These are phyloP conservation scores for Pseudorectes ferrugineus DNA, from an alignment of 2,113 vertebrate genomes.

Conservation along the genomic window DNA sequence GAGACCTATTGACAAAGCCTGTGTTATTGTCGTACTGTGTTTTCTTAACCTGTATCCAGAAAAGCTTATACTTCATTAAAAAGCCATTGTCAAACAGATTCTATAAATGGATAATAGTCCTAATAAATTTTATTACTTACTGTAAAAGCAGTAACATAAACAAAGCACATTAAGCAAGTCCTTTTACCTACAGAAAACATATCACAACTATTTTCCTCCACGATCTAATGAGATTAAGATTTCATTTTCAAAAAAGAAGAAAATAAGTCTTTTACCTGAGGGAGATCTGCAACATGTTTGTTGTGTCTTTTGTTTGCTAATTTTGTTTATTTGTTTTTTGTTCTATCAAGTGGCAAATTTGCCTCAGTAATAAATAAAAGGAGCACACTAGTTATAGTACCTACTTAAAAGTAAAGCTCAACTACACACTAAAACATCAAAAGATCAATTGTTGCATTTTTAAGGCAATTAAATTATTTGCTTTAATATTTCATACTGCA, in stretches of 20 bases:
- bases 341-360: conserved; percentile 31
- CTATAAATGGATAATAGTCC: background rate
- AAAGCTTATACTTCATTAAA: conserved; percentile 28
- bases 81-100: background rate
- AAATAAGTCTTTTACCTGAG: conserved; percentile 21
- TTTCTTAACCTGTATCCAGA: conserved; percentile 12
- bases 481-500: background rate
- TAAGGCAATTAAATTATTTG: background rate
- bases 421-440: background rate
- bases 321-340: background rate
- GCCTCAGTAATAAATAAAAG: conserved; percentile 2
- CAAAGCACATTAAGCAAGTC: conserved; percentile 9
- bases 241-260: conserved; percentile 62
- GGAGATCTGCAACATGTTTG: background rate
- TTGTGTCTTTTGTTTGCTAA: background rate
- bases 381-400: background rate
- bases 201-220: conserved; percentile 19
- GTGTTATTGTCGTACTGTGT: background rate
- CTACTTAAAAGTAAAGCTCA: background rate
- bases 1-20: background rate
- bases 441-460: background rate
- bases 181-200: conserved; percentile 19
- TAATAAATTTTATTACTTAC: conserved; percentile 11
- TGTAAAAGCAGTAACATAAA: conserved; percentile 36
- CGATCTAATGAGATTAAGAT: conserved; percentile 44